Evolutionary conservation across 2,888 invertebrate species (phyloP), one percentile per base, ranked within the genome.

Genomic region (Drosophila diplacantha): DNA sequence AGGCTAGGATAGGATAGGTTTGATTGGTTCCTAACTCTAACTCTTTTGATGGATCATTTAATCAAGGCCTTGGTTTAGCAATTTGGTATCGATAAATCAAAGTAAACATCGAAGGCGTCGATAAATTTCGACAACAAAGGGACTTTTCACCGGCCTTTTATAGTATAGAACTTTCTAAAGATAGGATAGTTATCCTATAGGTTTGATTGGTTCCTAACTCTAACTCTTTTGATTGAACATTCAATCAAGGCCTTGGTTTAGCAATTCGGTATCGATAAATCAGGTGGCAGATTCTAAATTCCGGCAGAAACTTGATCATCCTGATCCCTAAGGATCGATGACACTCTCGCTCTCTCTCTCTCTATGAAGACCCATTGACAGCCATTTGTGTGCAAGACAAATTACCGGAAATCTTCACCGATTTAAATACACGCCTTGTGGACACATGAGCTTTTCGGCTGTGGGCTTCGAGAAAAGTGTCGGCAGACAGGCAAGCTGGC

Each of bases 401-500:
- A 66, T 51, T 67, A 67, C 68, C 68, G 67, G 67, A 67, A 67
- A 68, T 60, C 46, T 60, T n/a, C n/a, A 18, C 4, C 39, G 35
- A 67, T 54, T 67, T 59, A 37, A 67, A 54, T 66, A 50, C 35
- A 35, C 24, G 26, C n/a, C 29, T 24, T 22, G 52, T 32, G 38
- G 37, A 38, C 35, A 39, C 9, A 7, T 41, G 43, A 43, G 43
- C 53, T 41, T 54, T 46, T 61, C 39, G 51, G 37, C 32, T 68
- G 29, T 41, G 49, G 29, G 49, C 47, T 60, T 53, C 22, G 43
- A 56, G 29, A 56, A 69, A 72, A 69, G 49, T 35, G 46, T 64
- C 50, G 54, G 53, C 70, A 75, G 50, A 29, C 44, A 57, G 54
- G 32, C 34, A 60, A 41, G 24, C 24, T 35, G 39, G 20, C 34